Percentiles rank a stretch among this genome's conserved stretches.
These are phyloP conservation scores for Drosophila mojavensis DNA, from an alignment of 1,140 invertebrate genomes.

Conservation along the genomic window DNA sequence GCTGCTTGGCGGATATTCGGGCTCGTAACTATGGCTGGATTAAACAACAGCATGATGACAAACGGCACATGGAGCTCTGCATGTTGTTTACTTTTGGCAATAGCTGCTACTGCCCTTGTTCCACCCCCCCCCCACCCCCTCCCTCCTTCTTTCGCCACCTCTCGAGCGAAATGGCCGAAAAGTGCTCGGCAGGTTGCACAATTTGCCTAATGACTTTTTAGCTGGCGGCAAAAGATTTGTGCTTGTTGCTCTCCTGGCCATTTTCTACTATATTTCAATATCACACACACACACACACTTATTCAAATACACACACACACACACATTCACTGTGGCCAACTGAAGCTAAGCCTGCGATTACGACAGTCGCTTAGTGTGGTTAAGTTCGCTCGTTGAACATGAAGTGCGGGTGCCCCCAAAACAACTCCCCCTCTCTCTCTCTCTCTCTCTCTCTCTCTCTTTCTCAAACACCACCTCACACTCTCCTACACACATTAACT, in stretches of 20 bases:
- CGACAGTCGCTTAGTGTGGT: background rate
- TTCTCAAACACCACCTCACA: background rate
- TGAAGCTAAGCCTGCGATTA: background rate
- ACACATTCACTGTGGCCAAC: no score
- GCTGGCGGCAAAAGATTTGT: constrained; percentile 25
- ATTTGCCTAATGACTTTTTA: constrained; percentile 70
- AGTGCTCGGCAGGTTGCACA: constrained; percentile 40
- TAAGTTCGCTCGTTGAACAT: background rate
- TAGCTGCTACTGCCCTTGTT: constrained; percentile 27
- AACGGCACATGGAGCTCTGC: background rate
- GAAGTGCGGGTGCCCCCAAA: background rate
- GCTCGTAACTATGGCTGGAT: background rate
- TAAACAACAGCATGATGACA: background rate
- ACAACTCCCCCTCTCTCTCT: background rate
- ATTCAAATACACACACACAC: no score
- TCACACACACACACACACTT: background rate
- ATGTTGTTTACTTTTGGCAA: constrained; percentile 35
- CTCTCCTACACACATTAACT: constrained; percentile 16
- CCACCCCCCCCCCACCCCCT: no score
- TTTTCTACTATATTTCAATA: no score
- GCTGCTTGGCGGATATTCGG: background rate
- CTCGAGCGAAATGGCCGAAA: background rate
- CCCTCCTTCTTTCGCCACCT: no score
- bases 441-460: background rate
- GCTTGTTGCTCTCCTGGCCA: background rate